phyloP scores from a whole-genome alignment of 2,797 vertebrate genomes.

The Columba guinea region DNA sequence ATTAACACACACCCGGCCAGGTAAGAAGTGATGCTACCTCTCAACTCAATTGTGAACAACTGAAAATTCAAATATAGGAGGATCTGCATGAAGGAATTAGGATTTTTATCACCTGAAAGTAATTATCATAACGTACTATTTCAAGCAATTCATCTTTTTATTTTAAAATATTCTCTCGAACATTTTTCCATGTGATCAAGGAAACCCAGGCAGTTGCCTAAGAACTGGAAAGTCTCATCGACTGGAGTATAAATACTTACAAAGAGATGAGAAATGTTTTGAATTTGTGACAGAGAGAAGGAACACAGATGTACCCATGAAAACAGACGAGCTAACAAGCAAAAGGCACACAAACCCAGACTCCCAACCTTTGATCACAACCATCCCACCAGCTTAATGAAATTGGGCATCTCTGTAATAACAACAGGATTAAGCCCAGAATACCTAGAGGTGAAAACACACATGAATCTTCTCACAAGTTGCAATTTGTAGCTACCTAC shows the following conservation, averaged over 20 bases:
- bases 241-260: background rate
- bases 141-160: background rate
- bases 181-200: background rate
- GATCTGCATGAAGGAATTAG: background rate
- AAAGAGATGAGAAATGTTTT: background rate
- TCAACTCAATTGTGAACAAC: background rate
- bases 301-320: background rate
- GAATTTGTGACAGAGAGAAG: background rate
- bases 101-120: background rate
- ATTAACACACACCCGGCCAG: background rate
- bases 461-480: background rate
- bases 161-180: background rate
- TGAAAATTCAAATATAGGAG: background rate
- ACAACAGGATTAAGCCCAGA: background rate
- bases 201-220: background rate
- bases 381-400: background rate
- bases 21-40: background rate
- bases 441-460: background rate
- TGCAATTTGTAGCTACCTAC: conserved; percentile 40
- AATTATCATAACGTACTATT: background rate
- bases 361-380: background rate
- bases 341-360: background rate
- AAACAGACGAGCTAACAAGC: background rate
- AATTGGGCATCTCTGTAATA: background rate
- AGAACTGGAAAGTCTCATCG: background rate